Base-by-base conservation (phyloP, 1,140 invertebrate species). In the Proales similis region DNA sequence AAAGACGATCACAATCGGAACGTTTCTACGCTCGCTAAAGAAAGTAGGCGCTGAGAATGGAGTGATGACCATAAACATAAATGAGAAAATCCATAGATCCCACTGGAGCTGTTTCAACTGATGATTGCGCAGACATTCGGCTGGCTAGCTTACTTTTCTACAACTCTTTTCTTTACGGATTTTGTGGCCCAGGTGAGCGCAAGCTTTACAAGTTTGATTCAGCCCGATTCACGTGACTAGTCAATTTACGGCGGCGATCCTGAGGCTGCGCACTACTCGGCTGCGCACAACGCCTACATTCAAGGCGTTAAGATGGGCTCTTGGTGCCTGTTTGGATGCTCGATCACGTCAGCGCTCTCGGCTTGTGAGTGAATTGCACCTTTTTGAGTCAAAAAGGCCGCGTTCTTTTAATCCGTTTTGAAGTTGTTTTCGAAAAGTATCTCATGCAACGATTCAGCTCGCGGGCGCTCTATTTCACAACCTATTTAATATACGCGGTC, bases 251-350 rank as follows among this genome's bases (percentile, higher is more conserved):
- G 67, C 11, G 79, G 79, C 1, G 70, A 74, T 47, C 77, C 79
- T 1, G 74, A 75, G 65, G 76, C 72, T 4, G 67, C 68, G 2
- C 70, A 70, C 17, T 68, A 68, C 53, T 71, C 72, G 7, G 39
- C 65, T n/a, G 49, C 68, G 30, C 66, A 72, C 1, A 65, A 65
- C 19, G 64, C 69, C 4, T 80, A 78, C 67, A 77, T 79, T 65
- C 72, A 78, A 63, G 79, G 79, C 4, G 78, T 80, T 0, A 67
- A 78, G 26, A 79, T 77, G 74, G 78, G 77, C 7, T 78, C 75
- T 47, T 79, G 74, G 75, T 78, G 78, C 1, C 69, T 80, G 27
- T 66, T 79, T 1, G 66, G 78, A 4, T 78, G 79, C 65, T 79
- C 77, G 65, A 68, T 79, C 17, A 72, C 72, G 26, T 76, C 76